phyloP scores from a whole-genome alignment of 1,140 invertebrate species.

The Pseudomyrmex sp. region DNA sequence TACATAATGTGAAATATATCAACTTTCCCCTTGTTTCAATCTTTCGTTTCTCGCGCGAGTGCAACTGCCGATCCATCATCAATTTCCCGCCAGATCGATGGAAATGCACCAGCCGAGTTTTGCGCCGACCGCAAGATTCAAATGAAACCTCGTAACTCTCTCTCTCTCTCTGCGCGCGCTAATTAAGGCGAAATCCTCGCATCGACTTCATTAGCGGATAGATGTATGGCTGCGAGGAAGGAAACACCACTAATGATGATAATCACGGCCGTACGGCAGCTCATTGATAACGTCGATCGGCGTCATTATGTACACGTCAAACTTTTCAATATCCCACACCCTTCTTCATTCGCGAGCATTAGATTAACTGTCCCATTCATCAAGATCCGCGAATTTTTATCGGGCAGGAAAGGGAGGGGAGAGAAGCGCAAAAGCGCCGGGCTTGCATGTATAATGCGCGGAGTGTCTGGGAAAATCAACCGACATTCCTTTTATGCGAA shows the following conservation, averaged over 20 bases:
- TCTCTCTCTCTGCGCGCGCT: slow-evolving; percentile 9
- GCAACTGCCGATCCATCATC: slow-evolving; percentile 25
- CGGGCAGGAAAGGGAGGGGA: background rate
- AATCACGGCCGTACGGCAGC: background rate
- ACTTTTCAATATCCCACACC: slow-evolving; percentile 17
- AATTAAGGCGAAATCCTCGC: slow-evolving; percentile 65
- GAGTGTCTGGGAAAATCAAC: background rate
- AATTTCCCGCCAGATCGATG: slow-evolving; percentile 22
- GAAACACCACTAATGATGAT: slow-evolving; percentile 52
- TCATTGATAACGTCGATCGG: slow-evolving; percentile 32
- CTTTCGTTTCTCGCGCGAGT: slow-evolving; percentile 1
- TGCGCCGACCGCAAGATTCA: slow-evolving; percentile 34
- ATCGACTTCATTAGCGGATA: slow-evolving; percentile 68
- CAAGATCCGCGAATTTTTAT: background rate
- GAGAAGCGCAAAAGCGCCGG: too few species aligned
- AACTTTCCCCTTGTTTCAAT: background rate
- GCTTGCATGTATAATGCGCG: background rate
- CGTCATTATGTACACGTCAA: slow-evolving; percentile 25
- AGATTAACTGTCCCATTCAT: slow-evolving; percentile 37
- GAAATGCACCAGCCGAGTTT: slow-evolving; percentile 13
- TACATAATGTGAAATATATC: too few species aligned
- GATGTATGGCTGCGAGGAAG: slow-evolving; percentile 1
- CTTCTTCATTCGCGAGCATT: slow-evolving; percentile 5
- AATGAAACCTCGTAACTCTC: slow-evolving; percentile 35
- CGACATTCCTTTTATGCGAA: slow-evolving; percentile 3